Evolutionary conservation across 2,888 invertebrate genomes (phyloP).

Genomic region (Strigamia transsilvanica): DNA sequence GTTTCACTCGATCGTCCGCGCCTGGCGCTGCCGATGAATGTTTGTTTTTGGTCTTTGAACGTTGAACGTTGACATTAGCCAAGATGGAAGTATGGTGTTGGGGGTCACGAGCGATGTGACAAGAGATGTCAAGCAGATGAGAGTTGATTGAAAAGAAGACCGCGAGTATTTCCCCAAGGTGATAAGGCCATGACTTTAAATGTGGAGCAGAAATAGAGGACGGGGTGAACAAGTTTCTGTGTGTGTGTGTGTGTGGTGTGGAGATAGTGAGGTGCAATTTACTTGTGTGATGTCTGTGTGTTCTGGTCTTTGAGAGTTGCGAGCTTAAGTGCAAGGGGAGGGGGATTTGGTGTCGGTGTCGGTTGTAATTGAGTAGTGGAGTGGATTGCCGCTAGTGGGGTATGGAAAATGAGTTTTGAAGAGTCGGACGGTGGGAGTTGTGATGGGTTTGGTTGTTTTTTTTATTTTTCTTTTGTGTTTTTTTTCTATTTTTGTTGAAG

Average conservation of each 20-base stretch:
- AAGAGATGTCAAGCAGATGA: conserved; percentile 8
- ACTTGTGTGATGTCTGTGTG: conserved; percentile 1
- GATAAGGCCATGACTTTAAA: not conserved
- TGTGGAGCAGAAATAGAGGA: not conserved
- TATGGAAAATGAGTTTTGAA: not conserved
- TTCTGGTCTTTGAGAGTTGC: conserved; percentile 1
- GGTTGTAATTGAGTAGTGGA: not conserved
- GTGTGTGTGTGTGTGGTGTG: not conserved
- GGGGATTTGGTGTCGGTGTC: not conserved
- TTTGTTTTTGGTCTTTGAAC: not conserved
- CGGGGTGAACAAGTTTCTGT: not conserved
- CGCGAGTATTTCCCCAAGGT: not conserved
- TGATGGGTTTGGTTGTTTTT: not conserved
- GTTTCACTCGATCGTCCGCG: too few species aligned
- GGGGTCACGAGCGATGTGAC: not conserved
- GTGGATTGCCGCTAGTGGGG: not conserved
- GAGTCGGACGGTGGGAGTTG: not conserved
- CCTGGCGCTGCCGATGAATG: too few species aligned
- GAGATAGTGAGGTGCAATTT: not conserved
- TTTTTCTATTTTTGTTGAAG: not conserved
- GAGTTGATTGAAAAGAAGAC: not conserved
- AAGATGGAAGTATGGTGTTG: not conserved
- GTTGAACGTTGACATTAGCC: not conserved
- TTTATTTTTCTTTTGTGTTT: not conserved
- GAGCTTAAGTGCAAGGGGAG: not conserved